Percentiles rank a stretch among this genome's conserved stretches.
These are phyloP conservation scores for Limnothrissa miodon DNA, from an alignment of 2,113 vertebrate genomes.

Conservation along the genomic window DNA sequence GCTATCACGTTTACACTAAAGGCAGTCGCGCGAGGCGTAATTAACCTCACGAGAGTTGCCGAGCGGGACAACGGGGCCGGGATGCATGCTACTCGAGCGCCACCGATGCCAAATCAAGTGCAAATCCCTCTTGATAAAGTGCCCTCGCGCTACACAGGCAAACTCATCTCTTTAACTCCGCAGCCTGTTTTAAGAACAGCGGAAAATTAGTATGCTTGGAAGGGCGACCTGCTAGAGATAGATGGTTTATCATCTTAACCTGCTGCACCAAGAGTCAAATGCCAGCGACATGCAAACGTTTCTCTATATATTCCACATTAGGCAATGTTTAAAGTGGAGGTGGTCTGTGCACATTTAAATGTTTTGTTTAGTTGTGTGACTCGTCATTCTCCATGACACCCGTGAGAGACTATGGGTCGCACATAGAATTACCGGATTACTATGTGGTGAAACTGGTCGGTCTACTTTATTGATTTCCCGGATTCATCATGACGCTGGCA, in stretches of 20 bases:
- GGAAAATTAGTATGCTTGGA: not conserved
- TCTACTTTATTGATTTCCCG: slow-evolving; percentile 21
- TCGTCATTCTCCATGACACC: not conserved
- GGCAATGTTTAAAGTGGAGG: no score
- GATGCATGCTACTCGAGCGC: not conserved
- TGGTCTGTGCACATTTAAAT: no score
- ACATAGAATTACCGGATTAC: not conserved
- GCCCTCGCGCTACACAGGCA: not conserved
- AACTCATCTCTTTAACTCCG: not conserved
- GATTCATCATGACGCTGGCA: slow-evolving; percentile 25
- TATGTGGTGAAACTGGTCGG: not conserved
- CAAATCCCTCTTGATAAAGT: slow-evolving; percentile 6
- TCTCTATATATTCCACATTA: no score
- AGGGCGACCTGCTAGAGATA: not conserved
- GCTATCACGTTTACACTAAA: slow-evolving; percentile 32
- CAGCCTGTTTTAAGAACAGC: not conserved
- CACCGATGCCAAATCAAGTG: slow-evolving; percentile 5
- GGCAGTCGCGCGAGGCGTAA: slow-evolving; percentile 34
- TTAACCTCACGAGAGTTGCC: slow-evolving; percentile 38
- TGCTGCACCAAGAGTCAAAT: not conserved
- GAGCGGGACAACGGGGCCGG: not conserved
- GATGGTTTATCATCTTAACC: not conserved
- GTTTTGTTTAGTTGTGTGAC: not conserved
- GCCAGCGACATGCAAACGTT: no score
- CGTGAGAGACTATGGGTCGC: not conserved